Evolutionary conservation across 64 coral and sea anemone species (phyloP).

Genomic region (Montipora capricornis): DNA sequence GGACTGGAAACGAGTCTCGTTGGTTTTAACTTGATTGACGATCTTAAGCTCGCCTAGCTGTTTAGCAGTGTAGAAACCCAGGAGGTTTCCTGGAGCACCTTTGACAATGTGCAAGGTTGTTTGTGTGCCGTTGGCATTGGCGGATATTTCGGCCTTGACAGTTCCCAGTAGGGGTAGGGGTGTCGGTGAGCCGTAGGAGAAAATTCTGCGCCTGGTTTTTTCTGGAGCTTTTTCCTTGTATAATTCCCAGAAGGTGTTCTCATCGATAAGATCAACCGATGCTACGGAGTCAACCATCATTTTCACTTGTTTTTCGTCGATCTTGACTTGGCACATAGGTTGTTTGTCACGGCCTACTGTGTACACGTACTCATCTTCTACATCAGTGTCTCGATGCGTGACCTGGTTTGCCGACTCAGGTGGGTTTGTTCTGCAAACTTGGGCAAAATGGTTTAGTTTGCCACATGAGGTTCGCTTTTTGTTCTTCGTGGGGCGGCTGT

Average conservation of each 20-base stretch:
- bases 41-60: constrained; percentile 71
- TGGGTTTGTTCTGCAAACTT: constrained; percentile 63
- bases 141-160: not conserved
- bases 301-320: constrained; percentile 27
- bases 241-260: constrained; percentile 52
- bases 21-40: constrained; percentile 20
- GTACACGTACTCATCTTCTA: constrained; percentile 63
- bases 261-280: constrained; percentile 72
- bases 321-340: constrained; percentile 50
- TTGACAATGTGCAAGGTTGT: constrained; percentile 24
- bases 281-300: constrained; percentile 76
- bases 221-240: constrained; percentile 12
- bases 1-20: constrained; percentile 14
- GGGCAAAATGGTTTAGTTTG: no score
- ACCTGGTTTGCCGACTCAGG: constrained; percentile 24
- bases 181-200: constrained; percentile 19
- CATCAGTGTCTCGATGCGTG: constrained; percentile 20
- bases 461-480: no score
- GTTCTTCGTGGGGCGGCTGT: no score
- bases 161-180: constrained; percentile 34
- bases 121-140: not conserved
- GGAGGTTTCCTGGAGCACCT: constrained; percentile 51
- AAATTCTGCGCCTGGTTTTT: not conserved
- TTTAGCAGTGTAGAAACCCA: constrained; percentile 55
- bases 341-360: constrained; percentile 38